These are phyloP conservation scores for Paraescarpia echinospica DNA, from an alignment of 1,140 invertebrate genomes.

Conservation along the genomic window DNA sequence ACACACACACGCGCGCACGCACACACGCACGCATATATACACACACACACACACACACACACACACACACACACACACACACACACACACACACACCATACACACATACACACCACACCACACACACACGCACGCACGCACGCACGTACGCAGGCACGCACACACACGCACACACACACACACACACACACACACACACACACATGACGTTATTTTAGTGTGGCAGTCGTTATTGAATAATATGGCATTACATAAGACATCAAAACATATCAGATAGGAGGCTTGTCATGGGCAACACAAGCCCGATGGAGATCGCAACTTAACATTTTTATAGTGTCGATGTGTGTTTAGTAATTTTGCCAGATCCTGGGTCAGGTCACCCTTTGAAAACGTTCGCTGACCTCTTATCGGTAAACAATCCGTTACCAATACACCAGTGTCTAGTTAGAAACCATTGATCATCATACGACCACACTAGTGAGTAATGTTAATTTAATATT, in stretches of 20 bases:
- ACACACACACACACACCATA: too few species aligned
- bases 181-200: slow-evolving; percentile 16
- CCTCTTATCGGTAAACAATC: not conserved
- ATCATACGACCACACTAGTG: not conserved
- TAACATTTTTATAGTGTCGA: not conserved
- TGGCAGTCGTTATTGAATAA: too few species aligned
- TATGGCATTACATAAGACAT: too few species aligned
- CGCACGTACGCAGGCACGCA: too few species aligned
- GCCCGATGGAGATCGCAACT: not conserved
- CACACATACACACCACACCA: too few species aligned
- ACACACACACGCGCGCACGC: not conserved
- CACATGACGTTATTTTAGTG: too few species aligned
- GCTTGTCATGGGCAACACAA: too few species aligned
- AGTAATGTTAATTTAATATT: not conserved
- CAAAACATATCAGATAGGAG: too few species aligned
- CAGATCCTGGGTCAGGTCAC: not conserved
- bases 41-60: not conserved
- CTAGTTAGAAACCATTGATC: not conserved
- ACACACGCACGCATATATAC: not conserved
- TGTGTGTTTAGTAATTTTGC: not conserved
- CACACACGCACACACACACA: not conserved
- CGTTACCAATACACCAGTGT: not conserved
- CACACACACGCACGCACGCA: too few species aligned
- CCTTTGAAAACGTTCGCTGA: not conserved
- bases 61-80: not conserved